Evolutionary conservation across 2,888 invertebrate genomes (phyloP).

Genomic region (Adelognathus sp.): DNA sequence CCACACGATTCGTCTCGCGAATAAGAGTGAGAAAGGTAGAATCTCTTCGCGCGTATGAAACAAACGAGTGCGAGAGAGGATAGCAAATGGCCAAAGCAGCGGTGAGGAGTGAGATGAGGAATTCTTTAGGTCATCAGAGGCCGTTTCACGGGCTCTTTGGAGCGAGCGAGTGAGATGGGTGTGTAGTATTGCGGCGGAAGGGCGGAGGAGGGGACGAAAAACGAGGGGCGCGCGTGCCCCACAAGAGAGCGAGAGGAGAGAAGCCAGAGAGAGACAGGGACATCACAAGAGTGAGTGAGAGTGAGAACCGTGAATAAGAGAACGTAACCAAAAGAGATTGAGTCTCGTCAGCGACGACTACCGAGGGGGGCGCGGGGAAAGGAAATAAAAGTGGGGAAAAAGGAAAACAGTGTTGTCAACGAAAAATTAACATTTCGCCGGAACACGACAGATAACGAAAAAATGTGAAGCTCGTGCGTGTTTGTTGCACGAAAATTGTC

Average conservation of each 20-base stretch:
- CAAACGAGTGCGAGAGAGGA: background rate
- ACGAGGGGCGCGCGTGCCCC: background rate
- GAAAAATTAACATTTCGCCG: slow-evolving; percentile 12
- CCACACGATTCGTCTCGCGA: background rate
- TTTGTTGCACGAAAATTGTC: background rate
- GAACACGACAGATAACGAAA: background rate
- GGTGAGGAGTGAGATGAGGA: background rate
- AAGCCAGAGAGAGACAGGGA: slow-evolving; percentile 36
- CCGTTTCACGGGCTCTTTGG: slow-evolving; percentile 1
- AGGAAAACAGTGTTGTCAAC: background rate
- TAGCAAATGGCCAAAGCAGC: background rate
- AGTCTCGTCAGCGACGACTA: slow-evolving; percentile 34
- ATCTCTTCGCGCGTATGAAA: background rate
- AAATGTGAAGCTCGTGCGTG: background rate
- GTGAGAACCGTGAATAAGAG: slow-evolving; percentile 46
- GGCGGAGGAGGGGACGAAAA: background rate
- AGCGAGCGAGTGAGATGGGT: slow-evolving; percentile 14
- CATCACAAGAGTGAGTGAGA: slow-evolving; percentile 52
- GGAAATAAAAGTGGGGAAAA: slow-evolving; percentile 23
- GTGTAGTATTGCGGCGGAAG: slow-evolving; percentile 7
- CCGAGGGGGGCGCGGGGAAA: slow-evolving; percentile 26
- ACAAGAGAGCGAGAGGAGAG: background rate
- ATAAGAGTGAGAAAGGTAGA: background rate
- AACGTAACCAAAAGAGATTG: slow-evolving; percentile 58
- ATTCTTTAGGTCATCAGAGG: slow-evolving; percentile 9